Conservation (phyloP, 2,113 vertebrate genomes). For the Rhabdomys dilectus region DNA sequence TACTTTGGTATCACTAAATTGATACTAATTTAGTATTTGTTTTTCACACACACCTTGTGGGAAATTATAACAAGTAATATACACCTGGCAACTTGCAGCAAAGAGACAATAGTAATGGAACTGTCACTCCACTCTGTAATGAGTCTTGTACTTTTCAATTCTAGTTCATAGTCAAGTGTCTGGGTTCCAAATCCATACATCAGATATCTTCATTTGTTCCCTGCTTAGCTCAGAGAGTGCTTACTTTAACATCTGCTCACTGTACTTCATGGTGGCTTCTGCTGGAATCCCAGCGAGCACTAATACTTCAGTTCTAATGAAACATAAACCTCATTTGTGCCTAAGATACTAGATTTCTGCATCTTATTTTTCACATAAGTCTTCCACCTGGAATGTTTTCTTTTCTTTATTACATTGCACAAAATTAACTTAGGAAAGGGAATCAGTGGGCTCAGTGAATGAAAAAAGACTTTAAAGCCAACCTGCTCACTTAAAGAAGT, state of each 20-base stretch:
- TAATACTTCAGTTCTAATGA: neutral
- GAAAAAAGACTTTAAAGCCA: neutral
- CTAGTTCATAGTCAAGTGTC: neutral
- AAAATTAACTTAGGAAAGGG: neutral
- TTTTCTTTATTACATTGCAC: neutral
- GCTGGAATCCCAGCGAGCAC: neutral
- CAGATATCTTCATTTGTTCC: neutral
- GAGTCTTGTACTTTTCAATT: neutral
- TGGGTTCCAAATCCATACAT: neutral
- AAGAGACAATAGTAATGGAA: neutral
- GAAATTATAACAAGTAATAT: neutral
- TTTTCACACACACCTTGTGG: neutral
- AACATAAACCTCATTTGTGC: neutral
- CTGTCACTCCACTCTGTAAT: neutral
- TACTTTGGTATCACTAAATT: neutral
- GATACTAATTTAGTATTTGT: neutral
- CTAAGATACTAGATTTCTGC: neutral
- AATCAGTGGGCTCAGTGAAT: neutral
- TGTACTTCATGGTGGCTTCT: neutral
- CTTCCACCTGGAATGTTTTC: neutral
- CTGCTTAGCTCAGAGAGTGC: neutral
- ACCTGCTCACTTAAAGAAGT: neutral
- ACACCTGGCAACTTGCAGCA: too few relatives aligned
- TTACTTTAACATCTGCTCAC: neutral
- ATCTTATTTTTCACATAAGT: neutral